phyloP scores from a whole-genome alignment of 2,797 vertebrate species.

The Falco novaeseelandiae region DNA sequence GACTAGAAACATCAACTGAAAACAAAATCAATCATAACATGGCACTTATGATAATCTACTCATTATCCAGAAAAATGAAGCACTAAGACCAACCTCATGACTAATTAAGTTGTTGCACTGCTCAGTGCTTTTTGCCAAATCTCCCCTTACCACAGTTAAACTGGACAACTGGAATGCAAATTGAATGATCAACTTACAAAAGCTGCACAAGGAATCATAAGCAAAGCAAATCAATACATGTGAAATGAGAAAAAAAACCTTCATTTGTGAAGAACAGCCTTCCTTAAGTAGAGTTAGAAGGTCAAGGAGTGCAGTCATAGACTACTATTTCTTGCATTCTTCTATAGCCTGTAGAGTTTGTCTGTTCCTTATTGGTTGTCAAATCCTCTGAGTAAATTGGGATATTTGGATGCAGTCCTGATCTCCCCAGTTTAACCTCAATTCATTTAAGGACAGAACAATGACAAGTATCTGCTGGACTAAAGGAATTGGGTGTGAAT shows the following conservation, averaged over 20 bases:
- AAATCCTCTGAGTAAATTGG: not conserved
- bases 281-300: not conserved
- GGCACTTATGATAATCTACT: not conserved
- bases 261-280: not conserved
- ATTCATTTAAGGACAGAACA: not conserved
- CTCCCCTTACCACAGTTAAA: not conserved
- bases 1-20: not conserved
- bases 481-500: not conserved
- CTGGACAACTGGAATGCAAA: not conserved
- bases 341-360: not conserved
- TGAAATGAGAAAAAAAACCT: not conserved
- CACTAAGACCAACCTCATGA: not conserved
- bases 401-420: not conserved
- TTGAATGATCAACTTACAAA: not conserved
- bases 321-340: not conserved
- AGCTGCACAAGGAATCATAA: not conserved
- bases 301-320: not conserved
- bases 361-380: not conserved
- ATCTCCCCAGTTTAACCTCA: not conserved
- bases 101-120: not conserved
- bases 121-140: not conserved
- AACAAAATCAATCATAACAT: constrained; percentile 13
- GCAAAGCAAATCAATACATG: not conserved
- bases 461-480: not conserved
- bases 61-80: constrained; percentile 14